Conservation (phyloP, 2,113 vertebrate species). For the Tyto alba region DNA sequence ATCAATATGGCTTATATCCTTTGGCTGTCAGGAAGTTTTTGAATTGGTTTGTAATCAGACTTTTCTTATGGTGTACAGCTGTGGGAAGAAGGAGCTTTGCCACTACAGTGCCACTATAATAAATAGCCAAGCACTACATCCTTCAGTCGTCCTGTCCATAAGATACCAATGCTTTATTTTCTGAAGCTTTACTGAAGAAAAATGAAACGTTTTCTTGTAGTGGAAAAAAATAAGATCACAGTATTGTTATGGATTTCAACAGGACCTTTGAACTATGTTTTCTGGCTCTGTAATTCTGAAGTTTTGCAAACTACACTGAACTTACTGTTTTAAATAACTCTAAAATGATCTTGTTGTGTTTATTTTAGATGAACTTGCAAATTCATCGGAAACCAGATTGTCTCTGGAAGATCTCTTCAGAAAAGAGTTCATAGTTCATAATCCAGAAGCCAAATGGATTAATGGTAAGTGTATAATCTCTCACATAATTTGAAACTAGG, state of each 20-base stretch:
- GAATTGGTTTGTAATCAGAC: neutral
- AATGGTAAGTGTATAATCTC: constrained; percentile 78
- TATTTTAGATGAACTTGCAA: constrained; percentile 82
- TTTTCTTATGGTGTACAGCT: neutral
- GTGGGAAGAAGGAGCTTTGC: neutral
- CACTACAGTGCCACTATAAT: neutral
- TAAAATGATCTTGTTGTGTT: neutral
- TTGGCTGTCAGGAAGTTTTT: neutral
- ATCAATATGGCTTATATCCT: neutral
- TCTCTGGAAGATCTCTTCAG: constrained; percentile 93
- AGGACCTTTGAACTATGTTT: neutral
- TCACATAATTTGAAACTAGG: neutral
- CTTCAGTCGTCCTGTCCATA: neutral
- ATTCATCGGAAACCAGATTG: constrained; percentile 88
- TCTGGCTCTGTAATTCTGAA: neutral
- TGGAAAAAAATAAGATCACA: neutral
- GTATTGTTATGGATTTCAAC: neutral
- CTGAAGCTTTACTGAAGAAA: neutral
- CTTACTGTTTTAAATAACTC: neutral
- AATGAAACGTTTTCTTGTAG: neutral
- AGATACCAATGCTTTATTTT: neutral
- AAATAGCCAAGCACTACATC: neutral
- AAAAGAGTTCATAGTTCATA: constrained; percentile 83
- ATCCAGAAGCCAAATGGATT: constrained; percentile 93
- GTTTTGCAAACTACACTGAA: neutral